Evolutionary conservation across 2,113 vertebrate species (phyloP).

Genomic region (Bagarius yarrelli): DNA sequence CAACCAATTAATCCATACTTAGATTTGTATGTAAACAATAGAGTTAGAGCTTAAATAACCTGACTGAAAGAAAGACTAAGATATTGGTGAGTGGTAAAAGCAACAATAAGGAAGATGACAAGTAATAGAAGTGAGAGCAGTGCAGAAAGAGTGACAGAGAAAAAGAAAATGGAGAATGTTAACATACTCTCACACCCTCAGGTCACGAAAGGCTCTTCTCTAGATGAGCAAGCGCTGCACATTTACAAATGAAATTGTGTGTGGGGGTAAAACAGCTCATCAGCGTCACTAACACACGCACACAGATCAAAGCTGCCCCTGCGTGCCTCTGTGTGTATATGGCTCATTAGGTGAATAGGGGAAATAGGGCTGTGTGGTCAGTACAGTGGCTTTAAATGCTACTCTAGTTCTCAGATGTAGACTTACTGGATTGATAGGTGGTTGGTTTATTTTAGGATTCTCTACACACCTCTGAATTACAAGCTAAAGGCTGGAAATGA

Average conservation of each 20-base stretch:
- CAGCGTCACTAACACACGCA: slow-evolving; percentile 8
- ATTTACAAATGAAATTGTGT: slow-evolving; percentile 26
- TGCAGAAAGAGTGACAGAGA: slow-evolving; percentile 27
- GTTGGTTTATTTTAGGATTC: not conserved
- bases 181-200: slow-evolving; percentile 53
- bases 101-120: slow-evolving; percentile 37
- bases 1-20: slow-evolving; percentile 15
- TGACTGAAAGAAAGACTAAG: slow-evolving; percentile 19
- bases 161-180: slow-evolving; percentile 44
- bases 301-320: slow-evolving; percentile 35
- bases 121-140: slow-evolving; percentile 11
- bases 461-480: not conserved
- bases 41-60: slow-evolving; percentile 13
- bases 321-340: slow-evolving; percentile 4
- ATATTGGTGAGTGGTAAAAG: slow-evolving; percentile 31
- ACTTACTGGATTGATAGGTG: not conserved
- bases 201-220: slow-evolving; percentile 67
- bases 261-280: slow-evolving; percentile 21
- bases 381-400: slow-evolving; percentile 32
- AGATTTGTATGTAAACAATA: slow-evolving; percentile 46
- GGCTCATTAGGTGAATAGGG: slow-evolving; percentile 13
- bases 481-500: slow-evolving; percentile 5
- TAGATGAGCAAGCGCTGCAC: slow-evolving; percentile 63
- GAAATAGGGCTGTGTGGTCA: slow-evolving; percentile 41
- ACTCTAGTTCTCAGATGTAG: not conserved